A percentile compares a stretch with the other conserved stretches of the same genome.
phyloP scores from a whole-genome alignment of 2,797 vertebrate genomes.

The Pangasius macronema region DNA sequence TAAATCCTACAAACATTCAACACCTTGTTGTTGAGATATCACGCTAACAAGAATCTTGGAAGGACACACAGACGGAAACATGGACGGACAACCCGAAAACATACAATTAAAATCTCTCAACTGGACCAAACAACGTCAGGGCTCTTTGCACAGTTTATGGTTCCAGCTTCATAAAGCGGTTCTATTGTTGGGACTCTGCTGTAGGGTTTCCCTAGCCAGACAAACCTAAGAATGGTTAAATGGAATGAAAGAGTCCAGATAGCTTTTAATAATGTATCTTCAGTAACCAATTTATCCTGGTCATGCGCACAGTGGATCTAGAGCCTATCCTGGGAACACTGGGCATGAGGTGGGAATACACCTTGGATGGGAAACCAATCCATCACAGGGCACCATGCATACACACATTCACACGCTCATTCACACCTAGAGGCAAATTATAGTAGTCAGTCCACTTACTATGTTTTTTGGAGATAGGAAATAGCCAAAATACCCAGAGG shows the following conservation, averaged over 20 bases:
- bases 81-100: no score
- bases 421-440: neutral
- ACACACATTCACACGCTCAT: neutral
- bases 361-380: neutral
- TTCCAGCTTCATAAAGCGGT: neutral
- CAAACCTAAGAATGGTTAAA: neutral
- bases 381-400: neutral
- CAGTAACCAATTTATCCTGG: neutral
- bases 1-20: no score
- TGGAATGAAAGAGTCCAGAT: neutral
- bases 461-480: neutral
- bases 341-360: neutral
- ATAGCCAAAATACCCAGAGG: neutral
- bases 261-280: neutral
- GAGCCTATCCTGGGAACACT: neutral
- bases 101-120: no score
- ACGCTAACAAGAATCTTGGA: no score
- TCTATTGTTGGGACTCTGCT: no score
- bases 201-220: no score
- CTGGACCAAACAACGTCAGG: neutral
- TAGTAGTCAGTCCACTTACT: neutral
- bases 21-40: no score
- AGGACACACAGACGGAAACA: no score
- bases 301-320: neutral
- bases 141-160: neutral